Conservation (phyloP, 2,888 invertebrate genomes). For the Emmelina monodactyla region DNA sequence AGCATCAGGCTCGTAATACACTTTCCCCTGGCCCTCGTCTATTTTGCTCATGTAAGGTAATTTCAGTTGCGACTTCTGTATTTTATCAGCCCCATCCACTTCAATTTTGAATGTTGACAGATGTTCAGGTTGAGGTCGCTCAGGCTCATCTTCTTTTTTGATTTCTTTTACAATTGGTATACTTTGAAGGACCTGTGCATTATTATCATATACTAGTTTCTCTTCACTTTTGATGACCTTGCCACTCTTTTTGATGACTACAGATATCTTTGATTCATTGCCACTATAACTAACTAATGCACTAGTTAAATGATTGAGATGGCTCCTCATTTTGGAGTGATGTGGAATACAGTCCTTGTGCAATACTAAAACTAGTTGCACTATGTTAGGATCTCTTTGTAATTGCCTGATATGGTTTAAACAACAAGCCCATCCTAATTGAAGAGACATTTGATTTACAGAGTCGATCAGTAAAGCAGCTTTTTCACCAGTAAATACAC, state of each 20-base stretch:
- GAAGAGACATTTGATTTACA: conserved; percentile 45
- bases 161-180: conserved; percentile 28
- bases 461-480: conserved; percentile 44
- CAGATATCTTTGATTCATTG: conserved; percentile 27
- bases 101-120: conserved; percentile 72
- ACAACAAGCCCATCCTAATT: conserved; percentile 40
- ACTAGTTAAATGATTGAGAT: conserved; percentile 54
- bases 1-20: conserved; percentile 79
- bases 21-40: conserved; percentile 65
- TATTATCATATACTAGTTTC: conserved; percentile 31
- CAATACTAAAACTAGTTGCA: conserved; percentile 38
- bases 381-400: conserved; percentile 24
- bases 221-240: conserved; percentile 57
- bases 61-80: conserved; percentile 65
- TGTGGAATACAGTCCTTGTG: conserved; percentile 58
- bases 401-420: conserved; percentile 29
- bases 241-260: conserved; percentile 59
- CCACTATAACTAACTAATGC: conserved; percentile 35
- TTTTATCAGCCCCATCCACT: conserved; percentile 67
- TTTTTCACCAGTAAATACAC: conserved; percentile 23
- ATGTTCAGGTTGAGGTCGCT: conserved; percentile 38
- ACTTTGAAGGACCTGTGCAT: conserved; percentile 30
- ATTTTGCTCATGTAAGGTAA: conserved; percentile 69
- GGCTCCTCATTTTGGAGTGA: conserved; percentile 36
- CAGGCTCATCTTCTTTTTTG: conserved; percentile 33